Evolutionary conservation across 1,140 invertebrate genomes (phyloP).

Genomic region (Stegodyphus mimosarum): DNA sequence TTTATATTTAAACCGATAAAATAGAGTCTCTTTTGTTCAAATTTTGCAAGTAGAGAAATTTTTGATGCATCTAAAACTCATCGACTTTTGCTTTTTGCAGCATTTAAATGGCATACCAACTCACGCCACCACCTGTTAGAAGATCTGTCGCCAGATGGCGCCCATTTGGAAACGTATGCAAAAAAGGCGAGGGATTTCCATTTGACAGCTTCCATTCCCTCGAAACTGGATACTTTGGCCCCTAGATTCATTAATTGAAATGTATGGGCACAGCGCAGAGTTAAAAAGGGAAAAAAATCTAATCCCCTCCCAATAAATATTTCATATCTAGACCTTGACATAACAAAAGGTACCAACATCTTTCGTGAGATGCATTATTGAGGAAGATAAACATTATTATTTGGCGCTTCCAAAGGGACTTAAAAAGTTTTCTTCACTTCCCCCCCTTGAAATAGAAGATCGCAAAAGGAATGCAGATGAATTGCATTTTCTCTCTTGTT

Average conservation of each 20-base stretch:
- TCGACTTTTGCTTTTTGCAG: background rate
- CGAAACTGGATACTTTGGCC: constrained; percentile 13
- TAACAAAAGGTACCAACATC: constrained; percentile 1
- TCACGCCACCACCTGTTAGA: constrained; percentile 24
- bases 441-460: no score
- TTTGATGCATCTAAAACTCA: no score
- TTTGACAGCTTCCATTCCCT: constrained; percentile 7
- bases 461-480: no score
- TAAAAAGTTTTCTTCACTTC: background rate
- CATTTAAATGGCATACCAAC: background rate
- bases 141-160: constrained; percentile 7
- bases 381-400: constrained; percentile 12
- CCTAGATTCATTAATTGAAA: constrained; percentile 43
- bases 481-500: no score
- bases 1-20: no score
- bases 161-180: constrained; percentile 23
- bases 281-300: constrained; percentile 4
- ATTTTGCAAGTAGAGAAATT: no score
- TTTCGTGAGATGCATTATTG: constrained; percentile 12
- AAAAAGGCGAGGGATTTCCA: constrained; percentile 19
- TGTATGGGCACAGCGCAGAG: constrained; percentile 1
- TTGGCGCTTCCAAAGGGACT: background rate
- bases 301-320: constrained; percentile 39
- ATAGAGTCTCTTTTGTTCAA: no score
- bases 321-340: constrained; percentile 21